phyloP scores from a whole-genome alignment of 2,113 vertebrate species.

The Ageneiosus marmoratus region DNA sequence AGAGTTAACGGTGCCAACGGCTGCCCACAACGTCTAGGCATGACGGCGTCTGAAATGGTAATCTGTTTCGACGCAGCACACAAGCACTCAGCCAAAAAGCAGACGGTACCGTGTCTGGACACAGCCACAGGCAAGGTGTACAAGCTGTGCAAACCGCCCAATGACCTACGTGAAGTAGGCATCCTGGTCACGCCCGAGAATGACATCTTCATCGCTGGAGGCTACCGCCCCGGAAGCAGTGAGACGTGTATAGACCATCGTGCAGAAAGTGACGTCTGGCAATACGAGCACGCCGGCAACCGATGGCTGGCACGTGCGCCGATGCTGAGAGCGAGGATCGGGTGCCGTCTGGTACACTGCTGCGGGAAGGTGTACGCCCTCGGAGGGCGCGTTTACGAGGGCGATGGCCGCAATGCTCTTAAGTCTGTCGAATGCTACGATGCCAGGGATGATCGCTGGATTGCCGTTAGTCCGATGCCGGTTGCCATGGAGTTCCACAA shows the following conservation, averaged over 20 bases:
- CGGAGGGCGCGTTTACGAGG: constrained; percentile 95
- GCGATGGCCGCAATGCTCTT: constrained; percentile 92
- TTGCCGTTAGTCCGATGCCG: constrained; percentile 92
- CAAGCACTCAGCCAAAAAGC: constrained; percentile 99
- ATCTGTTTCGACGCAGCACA: constrained; percentile 98
- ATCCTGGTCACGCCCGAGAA: constrained; percentile 95
- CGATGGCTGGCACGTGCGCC: constrained; percentile 90
- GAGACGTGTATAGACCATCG: constrained; percentile 96
- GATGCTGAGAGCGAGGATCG: constrained; percentile 90
- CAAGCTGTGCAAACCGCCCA: constrained; percentile 98
- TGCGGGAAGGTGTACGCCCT: constrained; percentile 92
- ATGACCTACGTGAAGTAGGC: constrained; percentile 95
- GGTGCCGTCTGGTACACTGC: constrained; percentile 91
- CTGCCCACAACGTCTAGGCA: constrained; percentile 93
- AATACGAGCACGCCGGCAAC: constrained; percentile 94
- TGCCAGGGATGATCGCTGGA: constrained; percentile 94
- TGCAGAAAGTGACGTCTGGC: constrained; percentile 98
- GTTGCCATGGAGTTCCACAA: constrained; percentile 98
- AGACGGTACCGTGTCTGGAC: constrained; percentile 99
- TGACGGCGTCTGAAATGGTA: constrained; percentile 99
- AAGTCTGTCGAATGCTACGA: constrained; percentile 98
- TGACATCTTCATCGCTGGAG: constrained; percentile 97
- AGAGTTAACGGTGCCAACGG: constrained; percentile 82
- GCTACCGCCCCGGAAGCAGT: constrained; percentile 94
- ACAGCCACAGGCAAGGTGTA: constrained; percentile 90